A percentile compares a stretch with the other conserved stretches of the same genome.
These are phyloP conservation scores for Molossus molossus DNA, from an alignment of 2,797 vertebrate species.

Conservation along the genomic window DNA sequence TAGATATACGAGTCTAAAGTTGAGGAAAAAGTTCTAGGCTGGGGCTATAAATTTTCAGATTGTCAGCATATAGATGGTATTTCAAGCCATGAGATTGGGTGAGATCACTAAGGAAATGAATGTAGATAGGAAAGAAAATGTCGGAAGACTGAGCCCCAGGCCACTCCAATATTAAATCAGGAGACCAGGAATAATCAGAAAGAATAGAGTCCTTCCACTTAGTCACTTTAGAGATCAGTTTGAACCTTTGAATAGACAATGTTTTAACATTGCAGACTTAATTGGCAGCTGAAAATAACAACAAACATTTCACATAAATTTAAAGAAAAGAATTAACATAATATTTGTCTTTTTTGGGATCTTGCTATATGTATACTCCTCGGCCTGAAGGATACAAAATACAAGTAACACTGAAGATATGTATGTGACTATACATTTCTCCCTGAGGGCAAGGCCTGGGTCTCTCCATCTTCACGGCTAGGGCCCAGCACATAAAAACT, in stretches of 20 bases:
- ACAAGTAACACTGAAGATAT: not conserved
- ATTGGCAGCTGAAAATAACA: conserved; percentile 9
- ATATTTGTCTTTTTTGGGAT: not conserved
- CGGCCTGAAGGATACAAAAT: not conserved
- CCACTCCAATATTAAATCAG: conserved; percentile 2
- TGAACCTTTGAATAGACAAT: conserved; percentile 40
- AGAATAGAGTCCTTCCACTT: not conserved
- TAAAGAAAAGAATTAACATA: conserved; percentile 15
- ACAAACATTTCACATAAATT: conserved; percentile 8
- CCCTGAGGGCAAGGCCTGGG: not conserved
- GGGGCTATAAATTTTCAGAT: conserved; percentile 42
- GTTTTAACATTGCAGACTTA: conserved; percentile 46
- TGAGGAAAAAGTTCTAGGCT: not conserved
- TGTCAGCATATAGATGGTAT: not conserved
- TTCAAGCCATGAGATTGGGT: conserved; percentile 6
- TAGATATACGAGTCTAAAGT: not conserved
- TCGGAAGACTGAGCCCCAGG: conserved; percentile 20
- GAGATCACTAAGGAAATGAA: conserved; percentile 49
- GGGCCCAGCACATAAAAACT: not conserved
- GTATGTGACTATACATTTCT: not conserved
- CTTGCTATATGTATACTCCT: not conserved
- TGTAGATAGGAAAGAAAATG: conserved; percentile 28
- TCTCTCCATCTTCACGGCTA: not conserved
- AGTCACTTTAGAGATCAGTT: not conserved
- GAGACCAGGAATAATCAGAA: not conserved